A percentile compares a stretch with the other conserved stretches of the same genome.
These are phyloP conservation scores for Plotosus lineatus DNA, from an alignment of 2,113 vertebrate species.

Conservation along the genomic window DNA sequence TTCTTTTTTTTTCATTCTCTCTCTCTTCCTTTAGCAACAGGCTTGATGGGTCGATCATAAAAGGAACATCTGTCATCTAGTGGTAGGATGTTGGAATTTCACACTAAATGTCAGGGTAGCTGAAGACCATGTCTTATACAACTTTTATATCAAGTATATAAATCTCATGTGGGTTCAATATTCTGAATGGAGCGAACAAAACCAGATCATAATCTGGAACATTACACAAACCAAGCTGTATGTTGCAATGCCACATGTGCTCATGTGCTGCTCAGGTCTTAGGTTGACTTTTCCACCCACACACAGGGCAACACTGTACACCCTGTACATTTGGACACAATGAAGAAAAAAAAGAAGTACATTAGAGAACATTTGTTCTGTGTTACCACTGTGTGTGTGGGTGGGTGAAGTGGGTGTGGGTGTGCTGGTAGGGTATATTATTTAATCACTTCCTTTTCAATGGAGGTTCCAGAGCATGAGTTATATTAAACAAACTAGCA, in stretches of 20 bases:
- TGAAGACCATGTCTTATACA: conserved; percentile 10
- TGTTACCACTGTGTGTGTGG: neutral
- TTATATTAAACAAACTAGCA: too few relatives aligned
- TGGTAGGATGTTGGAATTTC: conserved; percentile 51
- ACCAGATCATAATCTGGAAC: conserved; percentile 7
- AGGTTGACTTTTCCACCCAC: conserved; percentile 30
- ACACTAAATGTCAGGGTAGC: neutral
- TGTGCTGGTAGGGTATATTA: too few relatives aligned
- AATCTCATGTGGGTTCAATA: neutral
- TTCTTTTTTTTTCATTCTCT: too few relatives aligned
- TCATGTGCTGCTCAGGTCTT: conserved; percentile 10
- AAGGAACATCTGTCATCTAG: conserved; percentile 69
- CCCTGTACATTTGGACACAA: conserved; percentile 6
- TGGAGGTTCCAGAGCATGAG: too few relatives aligned
- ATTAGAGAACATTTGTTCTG: neutral
- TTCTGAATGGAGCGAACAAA: neutral
- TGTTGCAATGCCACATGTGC: conserved; percentile 35
- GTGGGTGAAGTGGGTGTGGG: neutral
- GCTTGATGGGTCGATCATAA: conserved; percentile 1
- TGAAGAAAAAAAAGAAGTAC: conserved; percentile 6
- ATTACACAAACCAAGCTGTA: conserved; percentile 3
- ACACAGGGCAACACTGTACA: neutral
- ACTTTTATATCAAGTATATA: neutral
- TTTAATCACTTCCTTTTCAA: too few relatives aligned
- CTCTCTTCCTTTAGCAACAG: neutral